phyloP scores from a whole-genome alignment of 2,113 vertebrate species.

The Pimephales promelas region DNA sequence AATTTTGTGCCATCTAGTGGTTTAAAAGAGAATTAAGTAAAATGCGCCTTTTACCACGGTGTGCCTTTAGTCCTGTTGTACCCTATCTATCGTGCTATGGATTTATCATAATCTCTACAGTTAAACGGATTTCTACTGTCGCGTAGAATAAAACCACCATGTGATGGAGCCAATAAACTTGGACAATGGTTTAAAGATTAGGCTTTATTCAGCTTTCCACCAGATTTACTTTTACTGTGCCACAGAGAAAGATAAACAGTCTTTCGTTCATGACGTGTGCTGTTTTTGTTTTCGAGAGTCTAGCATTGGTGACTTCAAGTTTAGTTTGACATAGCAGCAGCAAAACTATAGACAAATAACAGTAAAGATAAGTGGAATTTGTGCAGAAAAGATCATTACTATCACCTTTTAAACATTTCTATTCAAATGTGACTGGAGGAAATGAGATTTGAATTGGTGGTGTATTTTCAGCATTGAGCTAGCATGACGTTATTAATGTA shows the following conservation, averaged over 20 bases:
- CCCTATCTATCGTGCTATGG: neutral
- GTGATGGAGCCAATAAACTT: neutral
- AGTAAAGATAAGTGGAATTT: neutral
- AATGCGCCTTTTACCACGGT: no score
- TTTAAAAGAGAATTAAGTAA: no score
- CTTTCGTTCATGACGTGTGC: neutral
- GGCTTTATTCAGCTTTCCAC: slow-evolving; percentile 8
- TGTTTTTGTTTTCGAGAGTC: neutral
- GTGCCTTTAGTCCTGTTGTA: no score
- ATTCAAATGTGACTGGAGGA: neutral
- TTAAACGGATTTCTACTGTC: neutral
- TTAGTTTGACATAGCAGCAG: neutral
- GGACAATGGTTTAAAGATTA: neutral
- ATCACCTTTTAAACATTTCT: neutral
- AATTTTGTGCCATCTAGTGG: no score
- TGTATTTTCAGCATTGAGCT: neutral
- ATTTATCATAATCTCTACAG: neutral
- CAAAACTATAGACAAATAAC: neutral
- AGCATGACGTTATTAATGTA: neutral
- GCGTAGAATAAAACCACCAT: neutral
- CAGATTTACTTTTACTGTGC: neutral
- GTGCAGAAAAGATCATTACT: neutral
- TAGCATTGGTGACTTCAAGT: neutral
- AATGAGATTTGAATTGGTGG: neutral
- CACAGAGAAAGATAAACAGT: neutral